phyloP scores from a whole-genome alignment of 2,888 invertebrate genomes.

The Nomada lathburiana region DNA sequence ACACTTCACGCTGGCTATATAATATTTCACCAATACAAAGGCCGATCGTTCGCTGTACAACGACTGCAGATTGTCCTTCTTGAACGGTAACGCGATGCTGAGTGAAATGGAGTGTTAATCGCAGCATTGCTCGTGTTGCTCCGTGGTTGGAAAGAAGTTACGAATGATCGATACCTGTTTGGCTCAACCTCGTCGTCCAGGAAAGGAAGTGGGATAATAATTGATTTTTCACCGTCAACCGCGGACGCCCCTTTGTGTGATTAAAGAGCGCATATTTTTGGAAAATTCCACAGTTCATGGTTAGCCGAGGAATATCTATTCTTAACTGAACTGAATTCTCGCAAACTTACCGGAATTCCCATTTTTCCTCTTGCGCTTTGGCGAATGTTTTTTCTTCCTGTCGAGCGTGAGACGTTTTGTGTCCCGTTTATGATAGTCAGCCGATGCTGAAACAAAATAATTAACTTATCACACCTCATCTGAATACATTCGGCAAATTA shows the following conservation, averaged over 20 bases:
- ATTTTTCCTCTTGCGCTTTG: constrained; percentile 47
- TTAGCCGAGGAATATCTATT: not conserved
- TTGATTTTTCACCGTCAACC: constrained; percentile 25
- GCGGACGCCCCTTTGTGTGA: not conserved
- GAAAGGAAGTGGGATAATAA: constrained; percentile 86
- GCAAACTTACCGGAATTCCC: constrained; percentile 37
- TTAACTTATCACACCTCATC: not conserved
- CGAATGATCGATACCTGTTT: constrained; percentile 76
- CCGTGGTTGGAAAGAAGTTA: not conserved
- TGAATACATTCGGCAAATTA: too few relatives aligned
- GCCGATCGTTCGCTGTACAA: constrained; percentile 83
- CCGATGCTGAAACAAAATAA: constrained; percentile 18
- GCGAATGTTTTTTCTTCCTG: constrained; percentile 27
- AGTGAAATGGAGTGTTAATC: constrained; percentile 13
- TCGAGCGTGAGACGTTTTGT: constrained; percentile 25
- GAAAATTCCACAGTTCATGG: not conserved
- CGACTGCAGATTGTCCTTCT: constrained; percentile 85
- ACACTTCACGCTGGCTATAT: constrained; percentile 86
- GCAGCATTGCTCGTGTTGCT: too few relatives aligned
- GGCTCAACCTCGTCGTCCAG: constrained; percentile 86
- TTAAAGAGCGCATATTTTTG: not conserved
- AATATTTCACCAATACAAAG: constrained; percentile 85
- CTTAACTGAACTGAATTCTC: not conserved
- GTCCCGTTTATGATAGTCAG: not conserved
- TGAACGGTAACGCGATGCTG: constrained; percentile 88